Conservation (phyloP, 2,113 vertebrate species). For the Sialia sialis region DNA sequence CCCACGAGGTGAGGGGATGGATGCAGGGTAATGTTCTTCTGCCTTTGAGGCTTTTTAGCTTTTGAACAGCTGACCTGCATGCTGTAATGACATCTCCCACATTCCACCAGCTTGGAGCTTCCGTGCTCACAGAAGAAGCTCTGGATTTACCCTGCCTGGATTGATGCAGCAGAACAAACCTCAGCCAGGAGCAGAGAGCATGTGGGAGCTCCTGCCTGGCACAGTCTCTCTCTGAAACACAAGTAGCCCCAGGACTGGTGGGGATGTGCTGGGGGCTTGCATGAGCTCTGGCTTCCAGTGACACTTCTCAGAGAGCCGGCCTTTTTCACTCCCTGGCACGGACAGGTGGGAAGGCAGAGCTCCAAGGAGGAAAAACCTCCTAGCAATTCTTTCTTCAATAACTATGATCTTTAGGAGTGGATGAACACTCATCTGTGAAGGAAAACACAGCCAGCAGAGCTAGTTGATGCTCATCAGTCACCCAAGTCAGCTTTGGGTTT, state of each 20-base stretch:
- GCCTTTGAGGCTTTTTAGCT: not conserved
- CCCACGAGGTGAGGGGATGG: not conserved
- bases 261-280: fast-evolving
- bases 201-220: not conserved
- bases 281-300: fast-evolving
- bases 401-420: not conserved
- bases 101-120: not conserved
- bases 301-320: fast-evolving
- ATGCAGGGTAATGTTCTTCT: not conserved
- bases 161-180: not conserved
- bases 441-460: not conserved
- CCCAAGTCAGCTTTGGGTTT: not conserved
- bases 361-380: not conserved
- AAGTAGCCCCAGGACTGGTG: not conserved
- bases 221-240: not conserved
- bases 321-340: fast-evolving
- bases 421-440: not conserved
- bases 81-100: not conserved
- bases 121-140: not conserved
- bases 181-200: not conserved
- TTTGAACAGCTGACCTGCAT: not conserved
- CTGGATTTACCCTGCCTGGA: not conserved
- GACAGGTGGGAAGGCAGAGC: not conserved
- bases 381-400: not conserved
- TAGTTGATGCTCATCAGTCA: not conserved